Base-by-base conservation (phyloP, 2,888 invertebrate species). In the Meganola albula region DNA sequence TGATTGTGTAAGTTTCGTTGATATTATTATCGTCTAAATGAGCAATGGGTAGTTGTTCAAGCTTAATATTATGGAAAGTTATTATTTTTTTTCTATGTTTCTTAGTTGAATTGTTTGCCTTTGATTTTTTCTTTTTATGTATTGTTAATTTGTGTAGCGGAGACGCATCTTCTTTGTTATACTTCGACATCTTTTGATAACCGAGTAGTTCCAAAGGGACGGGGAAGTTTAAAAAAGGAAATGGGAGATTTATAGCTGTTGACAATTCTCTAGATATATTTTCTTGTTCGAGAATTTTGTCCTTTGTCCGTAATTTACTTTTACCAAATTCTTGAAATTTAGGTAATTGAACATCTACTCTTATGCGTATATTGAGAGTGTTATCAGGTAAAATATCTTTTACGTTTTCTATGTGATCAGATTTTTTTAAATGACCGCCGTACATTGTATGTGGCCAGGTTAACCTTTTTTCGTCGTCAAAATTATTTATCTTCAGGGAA, bases 61-160 rank as follows among this genome's bases (percentile, higher is more conserved):
- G 36, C 49, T 74, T 73, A n/a, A 70, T 57, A 35, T 72, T 71
- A 36, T 74, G 75, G 31, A 72, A 71, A 10, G 71, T 63, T 30
- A 76, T 61, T 13, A 74, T 40, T 40, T 80, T 84, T 43, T 74
- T 80, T 29, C 69, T 57, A 37, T 80, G 76, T 45, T 74, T 80
- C 49, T 78, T 84, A 33, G 58, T 73, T 35, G 43, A 67, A 42
- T 56, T 73, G 31, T 46, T 68, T 9, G 40, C 24, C 31, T 65
- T 70, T 1, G 64, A 44, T 50, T 79, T 84, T 54, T 79, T 85
- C 51, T 78, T 84, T 52, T 79, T 83, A 36, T 80, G 79, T 12
- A 79, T 64, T 21, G 68, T 67, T 42, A 75, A 61, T 61, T 77
- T 80, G 31, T 76, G 74, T 24, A 72, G 29, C 8, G 72, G 62